A percentile compares a stretch with the other conserved stretches of the same genome.
Evolutionary conservation across 2,888 invertebrate genomes (phyloP).

Genomic region (Shargacucullia verbasci): DNA sequence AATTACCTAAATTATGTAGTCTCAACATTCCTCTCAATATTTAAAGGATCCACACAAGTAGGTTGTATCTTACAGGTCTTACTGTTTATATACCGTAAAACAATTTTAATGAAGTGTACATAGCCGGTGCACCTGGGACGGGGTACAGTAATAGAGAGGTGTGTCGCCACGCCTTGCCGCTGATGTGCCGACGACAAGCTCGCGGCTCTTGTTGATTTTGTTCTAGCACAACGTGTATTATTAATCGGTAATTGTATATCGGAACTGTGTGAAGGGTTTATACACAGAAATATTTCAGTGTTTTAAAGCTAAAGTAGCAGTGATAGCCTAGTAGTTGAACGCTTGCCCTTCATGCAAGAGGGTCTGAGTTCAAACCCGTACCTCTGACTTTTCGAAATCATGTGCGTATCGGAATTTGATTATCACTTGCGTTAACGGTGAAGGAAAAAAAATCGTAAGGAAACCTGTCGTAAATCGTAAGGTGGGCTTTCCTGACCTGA

Average conservation of each 20-base stretch:
- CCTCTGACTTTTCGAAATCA: no score
- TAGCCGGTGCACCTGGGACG: constrained; percentile 52
- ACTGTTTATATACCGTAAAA: constrained; percentile 39
- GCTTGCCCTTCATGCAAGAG: no score
- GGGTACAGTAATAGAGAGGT: constrained; percentile 82
- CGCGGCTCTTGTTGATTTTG: constrained; percentile 66
- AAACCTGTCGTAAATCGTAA: no score
- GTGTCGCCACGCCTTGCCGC: constrained; percentile 80
- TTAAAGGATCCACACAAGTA: constrained; percentile 17
- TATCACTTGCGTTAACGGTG: no score
- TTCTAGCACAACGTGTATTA: constrained; percentile 45
- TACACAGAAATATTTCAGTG: no score
- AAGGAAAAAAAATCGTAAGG: no score
- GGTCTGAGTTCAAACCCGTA: no score
- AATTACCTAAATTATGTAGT: neutral
- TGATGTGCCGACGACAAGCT: constrained; percentile 75
- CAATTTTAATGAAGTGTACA: constrained; percentile 64
- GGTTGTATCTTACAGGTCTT: neutral
- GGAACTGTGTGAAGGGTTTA: constrained; percentile 2
- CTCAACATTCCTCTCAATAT: neutral
- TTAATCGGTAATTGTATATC: constrained; percentile 49
- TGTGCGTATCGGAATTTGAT: no score
- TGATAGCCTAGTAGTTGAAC: no score
- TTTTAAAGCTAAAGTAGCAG: no score
- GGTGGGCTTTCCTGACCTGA: no score